A percentile compares a stretch with the other conserved stretches of the same genome.
These are phyloP conservation scores for Trichacis sp. DNA, from an alignment of 2,888 invertebrate species.

Conservation along the genomic window DNA sequence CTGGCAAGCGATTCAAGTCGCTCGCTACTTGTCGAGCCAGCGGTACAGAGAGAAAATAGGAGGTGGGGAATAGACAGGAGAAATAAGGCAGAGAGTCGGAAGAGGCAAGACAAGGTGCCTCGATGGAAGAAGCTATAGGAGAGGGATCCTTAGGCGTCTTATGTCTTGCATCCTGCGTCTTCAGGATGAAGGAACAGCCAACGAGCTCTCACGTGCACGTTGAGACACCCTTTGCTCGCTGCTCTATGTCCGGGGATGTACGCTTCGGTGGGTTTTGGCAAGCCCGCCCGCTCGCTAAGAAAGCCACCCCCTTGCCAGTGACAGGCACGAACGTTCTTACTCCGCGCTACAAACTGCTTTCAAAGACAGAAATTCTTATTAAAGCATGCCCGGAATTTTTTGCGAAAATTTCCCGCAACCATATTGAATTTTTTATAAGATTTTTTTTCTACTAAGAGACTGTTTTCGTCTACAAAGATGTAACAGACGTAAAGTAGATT, in stretches of 20 bases:
- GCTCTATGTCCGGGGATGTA: constrained; percentile 57
- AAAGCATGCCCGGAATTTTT: constrained; percentile 39
- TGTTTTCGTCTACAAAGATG: too few relatives aligned
- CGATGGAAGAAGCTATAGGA: constrained; percentile 30
- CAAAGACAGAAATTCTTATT: constrained; percentile 39
- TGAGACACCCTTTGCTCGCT: constrained; percentile 53
- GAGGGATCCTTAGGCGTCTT: constrained; percentile 61
- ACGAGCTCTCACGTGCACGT: constrained; percentile 59
- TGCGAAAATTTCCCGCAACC: constrained; percentile 11
- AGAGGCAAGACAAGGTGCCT: constrained; percentile 19
- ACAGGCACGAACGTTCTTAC: constrained; percentile 53
- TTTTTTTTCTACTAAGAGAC: too few relatives aligned
- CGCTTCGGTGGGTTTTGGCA: constrained; percentile 64
- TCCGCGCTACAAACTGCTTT: constrained; percentile 49
- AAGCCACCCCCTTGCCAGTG: constrained; percentile 55
- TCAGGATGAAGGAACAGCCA: constrained; percentile 60
- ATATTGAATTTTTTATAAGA: too few relatives aligned
- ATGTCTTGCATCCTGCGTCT: constrained; percentile 60
- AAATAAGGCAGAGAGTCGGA: constrained; percentile 36
- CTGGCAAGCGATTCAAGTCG: constrained; percentile 65
- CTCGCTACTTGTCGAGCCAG: constrained; percentile 56
- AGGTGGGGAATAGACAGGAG: constrained; percentile 33
- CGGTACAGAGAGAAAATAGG: constrained; percentile 32
- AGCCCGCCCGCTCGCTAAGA: constrained; percentile 57
- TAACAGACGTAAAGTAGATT: too few relatives aligned